These are phyloP conservation scores for Teleiodes luculella DNA, from an alignment of 2,888 invertebrate species.

Conservation along the genomic window DNA sequence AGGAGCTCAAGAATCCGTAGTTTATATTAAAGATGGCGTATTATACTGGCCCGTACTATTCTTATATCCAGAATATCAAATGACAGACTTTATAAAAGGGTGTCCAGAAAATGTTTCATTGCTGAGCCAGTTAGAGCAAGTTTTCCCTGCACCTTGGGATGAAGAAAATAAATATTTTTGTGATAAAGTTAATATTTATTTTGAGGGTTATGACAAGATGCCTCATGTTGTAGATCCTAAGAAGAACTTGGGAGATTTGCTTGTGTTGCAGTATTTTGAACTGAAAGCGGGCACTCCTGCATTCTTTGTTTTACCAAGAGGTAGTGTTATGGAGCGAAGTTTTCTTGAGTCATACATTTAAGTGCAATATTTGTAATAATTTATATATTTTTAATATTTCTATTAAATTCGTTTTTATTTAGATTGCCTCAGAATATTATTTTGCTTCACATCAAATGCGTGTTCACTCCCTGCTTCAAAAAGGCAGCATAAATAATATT, in stretches of 20 bases:
- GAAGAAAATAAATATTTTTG: slow-evolving; percentile 79
- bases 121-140: slow-evolving; percentile 61
- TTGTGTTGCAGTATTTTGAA: slow-evolving; percentile 79
- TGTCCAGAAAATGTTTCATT: slow-evolving; percentile 86
- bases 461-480: no score
- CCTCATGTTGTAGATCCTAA: slow-evolving; percentile 78
- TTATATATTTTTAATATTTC: no score
- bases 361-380: no score
- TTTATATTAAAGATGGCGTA: slow-evolving; percentile 78
- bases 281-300: slow-evolving; percentile 82
- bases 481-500: no score
- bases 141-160: slow-evolving; percentile 89
- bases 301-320: slow-evolving; percentile 80
- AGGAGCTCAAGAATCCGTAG: slow-evolving; percentile 81
- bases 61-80: slow-evolving; percentile 91
- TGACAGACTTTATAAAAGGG: slow-evolving; percentile 91
- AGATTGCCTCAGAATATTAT: no score
- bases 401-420: no score
- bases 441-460: no score
- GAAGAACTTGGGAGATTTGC: slow-evolving; percentile 78
- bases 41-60: slow-evolving; percentile 93
- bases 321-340: slow-evolving; percentile 75
- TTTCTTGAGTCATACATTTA: slow-evolving; percentile 74
- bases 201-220: slow-evolving; percentile 82
- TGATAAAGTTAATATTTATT: slow-evolving; percentile 83